A percentile compares a stretch with the other conserved stretches of the same genome.
These are phyloP conservation scores for Elephantulus edwardii DNA, from an alignment of 2,113 vertebrate genomes.

Conservation along the genomic window DNA sequence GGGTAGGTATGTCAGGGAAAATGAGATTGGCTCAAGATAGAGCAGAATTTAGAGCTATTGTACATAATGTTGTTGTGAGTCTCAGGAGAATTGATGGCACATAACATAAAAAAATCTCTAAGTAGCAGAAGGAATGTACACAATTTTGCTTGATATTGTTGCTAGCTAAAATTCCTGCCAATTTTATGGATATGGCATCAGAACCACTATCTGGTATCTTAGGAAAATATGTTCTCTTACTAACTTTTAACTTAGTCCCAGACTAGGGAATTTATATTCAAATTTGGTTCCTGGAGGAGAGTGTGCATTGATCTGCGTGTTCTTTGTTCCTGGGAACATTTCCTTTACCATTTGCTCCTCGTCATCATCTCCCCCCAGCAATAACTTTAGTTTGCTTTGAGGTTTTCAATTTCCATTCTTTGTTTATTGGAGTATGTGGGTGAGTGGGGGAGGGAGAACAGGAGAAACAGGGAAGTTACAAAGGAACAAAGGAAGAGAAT, in stretches of 20 bases:
- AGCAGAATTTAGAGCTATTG: no score
- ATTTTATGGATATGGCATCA: slow-evolving; percentile 20
- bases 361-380: slow-evolving; percentile 2
- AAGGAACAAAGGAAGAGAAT: slow-evolving; percentile 43
- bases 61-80: no score
- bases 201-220: neutral
- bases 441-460: neutral
- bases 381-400: slow-evolving; percentile 34
- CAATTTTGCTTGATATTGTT: neutral
- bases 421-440: neutral
- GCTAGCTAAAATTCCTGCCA: slow-evolving; percentile 43
- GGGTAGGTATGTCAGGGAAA: no score
- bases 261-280: slow-evolving; percentile 34
- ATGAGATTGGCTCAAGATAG: no score
- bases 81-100: no score
- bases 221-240: slow-evolving; percentile 13
- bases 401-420: slow-evolving; percentile 48
- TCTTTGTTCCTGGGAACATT: slow-evolving; percentile 42
- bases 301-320: neutral
- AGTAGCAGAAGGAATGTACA: neutral
- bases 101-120: no score
- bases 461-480: slow-evolving; percentile 24
- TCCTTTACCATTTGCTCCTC: slow-evolving; percentile 1
- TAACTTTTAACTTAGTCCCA: slow-evolving; percentile 54
- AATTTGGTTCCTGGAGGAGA: slow-evolving; percentile 1